Base-by-base conservation (phyloP, 1,140 invertebrate genomes). In the Dendrolimus kikuchii region DNA sequence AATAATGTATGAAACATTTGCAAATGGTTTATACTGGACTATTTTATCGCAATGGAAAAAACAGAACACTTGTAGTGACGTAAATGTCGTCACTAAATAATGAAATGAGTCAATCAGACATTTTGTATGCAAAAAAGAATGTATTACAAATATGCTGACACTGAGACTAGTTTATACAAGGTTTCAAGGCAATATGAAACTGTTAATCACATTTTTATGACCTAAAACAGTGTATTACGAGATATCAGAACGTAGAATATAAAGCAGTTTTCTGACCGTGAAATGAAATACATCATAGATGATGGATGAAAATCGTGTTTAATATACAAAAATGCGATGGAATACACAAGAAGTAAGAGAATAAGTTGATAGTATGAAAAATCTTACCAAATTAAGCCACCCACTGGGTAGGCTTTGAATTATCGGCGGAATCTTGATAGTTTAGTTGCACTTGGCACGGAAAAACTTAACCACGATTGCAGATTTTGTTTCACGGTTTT, bases 351-450 rank as follows among this genome's bases (percentile, higher is more conserved):
- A 46, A 46, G 7, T 46, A 36, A 49, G 51, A 46, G 23, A 51
- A 42, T 45, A 45, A 50, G 46, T 47, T 50, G 44, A 54, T 56
- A 61, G 56, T 59, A 53, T 44, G 49, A 44, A 9, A 57, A 44
- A 66, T 74, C 83, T 81, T 72, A 88, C 86, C 86, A 84, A 81
- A 79, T 71, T 79, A 79, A 82, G 86, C 85, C 85, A 87, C 83
- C 85, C 85, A 82, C 84, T 86, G 82, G 85, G 85, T 84, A 82
- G 85, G 84, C 82, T 85, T 82, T 80, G 79, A 75, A 75, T 76
- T 87, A 80, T 81, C 80, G 86, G 81, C 86, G 87, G 87, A 88
- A 88, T 88, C 80, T 87, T 88, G 86, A 82, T 81, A 80, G 84
- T 77, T 88, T 88, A 87, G 73, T 86, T 76, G 81, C 86, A 88